Percentiles rank a stretch among this genome's conserved stretches.
phyloP scores from a whole-genome alignment of 2,113 vertebrate species.

The Brachyistius frenatus region DNA sequence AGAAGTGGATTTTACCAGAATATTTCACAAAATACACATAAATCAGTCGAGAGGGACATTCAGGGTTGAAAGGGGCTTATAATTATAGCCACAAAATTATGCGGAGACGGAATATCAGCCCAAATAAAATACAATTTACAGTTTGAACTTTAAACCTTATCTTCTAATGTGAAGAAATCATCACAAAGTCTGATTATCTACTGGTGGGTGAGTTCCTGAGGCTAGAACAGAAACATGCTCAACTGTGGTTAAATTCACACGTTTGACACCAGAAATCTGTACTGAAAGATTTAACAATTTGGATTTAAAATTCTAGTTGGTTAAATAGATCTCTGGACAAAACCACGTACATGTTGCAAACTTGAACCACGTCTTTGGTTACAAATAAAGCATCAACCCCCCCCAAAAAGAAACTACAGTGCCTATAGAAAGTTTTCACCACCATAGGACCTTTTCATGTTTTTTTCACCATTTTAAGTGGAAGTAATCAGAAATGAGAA shows the following conservation, averaged over 20 bases:
- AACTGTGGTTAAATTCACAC: conserved; percentile 43
- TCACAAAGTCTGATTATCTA: conserved; percentile 32
- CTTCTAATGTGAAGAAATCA: conserved; percentile 35
- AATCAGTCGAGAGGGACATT: conserved; percentile 53
- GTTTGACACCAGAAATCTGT: conserved; percentile 51
- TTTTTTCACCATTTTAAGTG: conserved; percentile 35
- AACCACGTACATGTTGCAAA: conserved; percentile 71
- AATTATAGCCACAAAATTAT: conserved; percentile 59
- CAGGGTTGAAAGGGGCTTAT: conserved; percentile 60
- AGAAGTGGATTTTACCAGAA: conserved; percentile 48
- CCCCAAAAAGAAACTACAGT: conserved; percentile 44
- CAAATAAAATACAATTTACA: conserved; percentile 60
- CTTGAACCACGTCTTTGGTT: conserved; percentile 80
- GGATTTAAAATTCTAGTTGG: conserved; percentile 45
- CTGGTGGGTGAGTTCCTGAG: conserved; percentile 51
- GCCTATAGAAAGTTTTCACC: conserved; percentile 51
- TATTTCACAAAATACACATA: conserved; percentile 14
- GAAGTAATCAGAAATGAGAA: neutral
- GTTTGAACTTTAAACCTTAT: conserved; percentile 33
- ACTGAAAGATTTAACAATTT: conserved; percentile 52
- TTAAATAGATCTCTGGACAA: conserved; percentile 70
- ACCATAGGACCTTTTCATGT: conserved; percentile 30
- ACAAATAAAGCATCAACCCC: conserved; percentile 75
- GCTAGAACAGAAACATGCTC: conserved; percentile 64
- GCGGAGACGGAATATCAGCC: conserved; percentile 52